A percentile compares a stretch with the other conserved stretches of the same genome.
Conservation (phyloP, 2,888 invertebrate genomes). For the Hyppa rectilinea region DNA sequence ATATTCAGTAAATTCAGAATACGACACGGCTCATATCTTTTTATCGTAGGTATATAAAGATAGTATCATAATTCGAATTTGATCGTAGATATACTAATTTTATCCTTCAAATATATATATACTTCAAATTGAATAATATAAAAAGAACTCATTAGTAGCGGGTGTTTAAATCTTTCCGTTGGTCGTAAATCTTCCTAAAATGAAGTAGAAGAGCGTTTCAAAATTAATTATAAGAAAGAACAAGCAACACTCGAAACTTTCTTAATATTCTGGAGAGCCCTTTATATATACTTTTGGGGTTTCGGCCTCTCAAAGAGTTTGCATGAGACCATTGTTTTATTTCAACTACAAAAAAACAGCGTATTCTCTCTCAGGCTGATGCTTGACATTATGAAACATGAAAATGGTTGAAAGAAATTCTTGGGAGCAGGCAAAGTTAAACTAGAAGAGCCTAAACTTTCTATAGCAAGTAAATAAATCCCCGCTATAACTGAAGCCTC, state of each 20-base stretch:
- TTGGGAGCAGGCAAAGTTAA: not conserved
- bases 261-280: not conserved
- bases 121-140: not conserved
- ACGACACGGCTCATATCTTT: slow-evolving; percentile 24
- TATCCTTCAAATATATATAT: too few species aligned
- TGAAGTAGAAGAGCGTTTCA: not conserved
- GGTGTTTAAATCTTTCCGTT: slow-evolving; percentile 4
- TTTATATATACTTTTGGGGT: not conserved
- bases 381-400: not conserved
- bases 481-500: slow-evolving; percentile 54
- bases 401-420: not conserved
- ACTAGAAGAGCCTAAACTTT: not conserved
- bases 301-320: not conserved
- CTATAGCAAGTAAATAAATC: slow-evolving; percentile 5
- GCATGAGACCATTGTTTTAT: not conserved
- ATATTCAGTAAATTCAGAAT: slow-evolving; percentile 1
- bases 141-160: slow-evolving; percentile 13
- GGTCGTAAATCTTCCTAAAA: slow-evolving; percentile 13
- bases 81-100: slow-evolving; percentile 9
- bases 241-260: slow-evolving; percentile 11
- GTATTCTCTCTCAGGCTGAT: not conserved
- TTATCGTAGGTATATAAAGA: slow-evolving; percentile 13
- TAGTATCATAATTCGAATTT: slow-evolving; percentile 17
- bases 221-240: slow-evolving; percentile 25
- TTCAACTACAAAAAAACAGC: not conserved